A percentile compares a stretch with the other conserved stretches of the same genome.
Evolutionary conservation across 2,888 invertebrate species (phyloP).

Genomic region (Limulus polyphemus): DNA sequence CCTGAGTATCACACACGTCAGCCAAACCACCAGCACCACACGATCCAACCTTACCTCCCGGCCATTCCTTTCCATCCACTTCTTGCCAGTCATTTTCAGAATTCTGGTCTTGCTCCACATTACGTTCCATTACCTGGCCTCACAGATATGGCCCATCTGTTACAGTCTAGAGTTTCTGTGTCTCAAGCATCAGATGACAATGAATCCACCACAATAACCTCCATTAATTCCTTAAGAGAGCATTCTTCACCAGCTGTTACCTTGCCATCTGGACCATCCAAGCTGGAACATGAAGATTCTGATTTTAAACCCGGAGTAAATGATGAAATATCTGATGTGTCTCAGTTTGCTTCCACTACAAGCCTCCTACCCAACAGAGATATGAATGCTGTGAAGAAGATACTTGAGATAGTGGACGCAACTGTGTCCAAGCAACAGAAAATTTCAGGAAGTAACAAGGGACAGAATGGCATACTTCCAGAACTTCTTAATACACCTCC

Average conservation of each 20-base stretch:
- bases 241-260: background rate
- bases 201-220: too few species aligned
- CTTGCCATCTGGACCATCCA: background rate
- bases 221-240: too few species aligned
- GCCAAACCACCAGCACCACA: slow-evolving; percentile 3
- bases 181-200: background rate
- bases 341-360: background rate
- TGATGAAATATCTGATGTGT: background rate
- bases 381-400: slow-evolving; percentile 46
- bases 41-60: slow-evolving; percentile 2
- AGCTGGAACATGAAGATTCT: background rate
- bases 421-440: slow-evolving; percentile 25
- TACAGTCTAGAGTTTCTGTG: background rate
- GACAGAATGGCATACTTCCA: slow-evolving; percentile 16
- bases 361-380: slow-evolving; percentile 6
- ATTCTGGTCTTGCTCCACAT: background rate
- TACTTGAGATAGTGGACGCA: slow-evolving; percentile 61
- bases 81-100: slow-evolving; percentile 8
- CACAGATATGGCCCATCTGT: background rate
- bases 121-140: background rate
- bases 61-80: slow-evolving; percentile 3
- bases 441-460: slow-evolving; percentile 5
- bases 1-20: background rate
- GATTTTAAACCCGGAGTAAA: background rate
- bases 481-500: slow-evolving; percentile 13